Conservation (phyloP, 2,888 invertebrate species). For the Lasioglossum lativentre region DNA sequence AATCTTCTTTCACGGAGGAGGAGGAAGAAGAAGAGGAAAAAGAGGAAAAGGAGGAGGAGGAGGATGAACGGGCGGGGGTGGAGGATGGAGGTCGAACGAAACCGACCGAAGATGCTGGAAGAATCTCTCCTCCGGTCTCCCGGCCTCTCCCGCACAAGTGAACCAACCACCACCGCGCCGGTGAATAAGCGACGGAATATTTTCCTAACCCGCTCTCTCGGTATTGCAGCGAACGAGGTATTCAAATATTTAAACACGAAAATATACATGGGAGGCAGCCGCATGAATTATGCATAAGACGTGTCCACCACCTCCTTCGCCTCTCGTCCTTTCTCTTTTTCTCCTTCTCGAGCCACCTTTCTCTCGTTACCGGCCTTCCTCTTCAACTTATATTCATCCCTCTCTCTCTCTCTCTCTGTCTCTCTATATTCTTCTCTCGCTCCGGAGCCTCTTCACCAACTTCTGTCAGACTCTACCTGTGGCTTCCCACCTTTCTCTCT, state of each 20-base stretch:
- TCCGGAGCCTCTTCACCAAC: constrained; percentile 42
- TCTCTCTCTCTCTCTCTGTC: constrained; percentile 29
- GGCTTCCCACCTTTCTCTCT: constrained; percentile 3
- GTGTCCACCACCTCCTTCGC: constrained; percentile 65
- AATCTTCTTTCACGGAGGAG: constrained; percentile 29
- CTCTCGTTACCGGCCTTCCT: constrained; percentile 47
- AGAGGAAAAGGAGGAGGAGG: background rate
- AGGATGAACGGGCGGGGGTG: background rate
- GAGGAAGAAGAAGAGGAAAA: background rate
- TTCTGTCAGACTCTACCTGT: constrained; percentile 56
- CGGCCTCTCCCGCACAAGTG: constrained; percentile 25
- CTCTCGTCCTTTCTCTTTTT: constrained; percentile 45
- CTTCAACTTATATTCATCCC: background rate
- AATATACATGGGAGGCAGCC: constrained; percentile 82
- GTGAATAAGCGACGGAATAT: constrained; percentile 79
- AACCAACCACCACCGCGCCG: constrained; percentile 17
- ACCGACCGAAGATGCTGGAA: constrained; percentile 11
- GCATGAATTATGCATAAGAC: constrained; percentile 83
- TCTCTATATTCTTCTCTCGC: constrained; percentile 29
- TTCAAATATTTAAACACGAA: constrained; percentile 84
- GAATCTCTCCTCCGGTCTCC: constrained; percentile 34
- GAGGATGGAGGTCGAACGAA: constrained; percentile 20
- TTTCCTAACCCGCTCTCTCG: constrained; percentile 76
- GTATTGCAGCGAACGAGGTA: constrained; percentile 78
- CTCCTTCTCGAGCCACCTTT: constrained; percentile 46